A percentile compares a stretch with the other conserved stretches of the same genome.
These are phyloP conservation scores for Phaedon cochleariae DNA, from an alignment of 2,888 invertebrate species.

Conservation along the genomic window DNA sequence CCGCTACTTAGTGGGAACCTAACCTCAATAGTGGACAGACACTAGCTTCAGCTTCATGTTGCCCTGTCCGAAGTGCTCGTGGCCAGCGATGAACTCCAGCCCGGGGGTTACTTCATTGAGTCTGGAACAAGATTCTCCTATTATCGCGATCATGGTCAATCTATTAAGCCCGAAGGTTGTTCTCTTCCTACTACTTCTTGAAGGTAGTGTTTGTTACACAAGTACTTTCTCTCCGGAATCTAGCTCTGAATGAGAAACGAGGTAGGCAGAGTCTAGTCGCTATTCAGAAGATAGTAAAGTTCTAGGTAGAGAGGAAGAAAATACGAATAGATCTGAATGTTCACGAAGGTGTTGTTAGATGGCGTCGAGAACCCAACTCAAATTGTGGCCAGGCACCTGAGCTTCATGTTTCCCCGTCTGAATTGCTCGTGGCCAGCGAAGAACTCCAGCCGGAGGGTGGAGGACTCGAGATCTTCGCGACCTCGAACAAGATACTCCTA, in stretches of 20 bases:
- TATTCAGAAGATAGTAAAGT: background rate
- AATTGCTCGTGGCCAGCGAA: slow-evolving; percentile 83
- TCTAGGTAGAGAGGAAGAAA: no score
- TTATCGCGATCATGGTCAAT: background rate
- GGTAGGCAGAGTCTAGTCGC: no score
- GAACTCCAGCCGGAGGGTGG: slow-evolving; percentile 81
- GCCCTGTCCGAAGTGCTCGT: slow-evolving; percentile 83
- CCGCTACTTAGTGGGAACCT: no score
- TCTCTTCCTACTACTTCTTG: background rate
- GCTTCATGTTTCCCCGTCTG: slow-evolving; percentile 83
- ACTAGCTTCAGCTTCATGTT: slow-evolving; percentile 90
- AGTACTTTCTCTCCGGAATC: no score
- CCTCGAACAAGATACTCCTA: no score
- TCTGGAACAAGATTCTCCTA: no score
- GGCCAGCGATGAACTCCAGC: slow-evolving; percentile 81
- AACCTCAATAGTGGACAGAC: slow-evolving; percentile 88
- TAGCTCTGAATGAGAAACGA: no score
- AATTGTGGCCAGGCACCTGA: slow-evolving; percentile 89
- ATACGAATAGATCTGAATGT: no score
- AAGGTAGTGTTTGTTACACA: no score
- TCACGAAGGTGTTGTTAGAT: no score
- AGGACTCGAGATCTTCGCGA: slow-evolving; percentile 76
- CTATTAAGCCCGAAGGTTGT: background rate
- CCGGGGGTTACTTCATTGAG: slow-evolving; percentile 80
- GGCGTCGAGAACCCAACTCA: no score